These are phyloP conservation scores for Mustelus asterias DNA, from an alignment of 2,113 vertebrate species.

Conservation along the genomic window DNA sequence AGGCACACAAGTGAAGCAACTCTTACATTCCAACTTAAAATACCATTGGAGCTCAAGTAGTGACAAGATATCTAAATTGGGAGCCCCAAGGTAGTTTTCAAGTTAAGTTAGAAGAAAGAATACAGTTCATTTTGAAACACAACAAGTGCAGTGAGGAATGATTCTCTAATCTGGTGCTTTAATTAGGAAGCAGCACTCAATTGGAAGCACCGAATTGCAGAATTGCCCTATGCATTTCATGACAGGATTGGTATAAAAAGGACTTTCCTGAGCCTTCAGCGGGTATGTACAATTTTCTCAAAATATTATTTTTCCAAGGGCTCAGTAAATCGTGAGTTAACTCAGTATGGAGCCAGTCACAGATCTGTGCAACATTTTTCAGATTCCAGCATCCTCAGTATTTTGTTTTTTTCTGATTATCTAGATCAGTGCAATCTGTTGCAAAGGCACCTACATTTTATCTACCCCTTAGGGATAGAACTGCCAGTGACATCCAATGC, in stretches of 20 bases:
- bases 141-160: neutral
- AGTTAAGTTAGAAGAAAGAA: neutral
- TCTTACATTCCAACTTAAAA: neutral
- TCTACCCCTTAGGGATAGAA: neutral
- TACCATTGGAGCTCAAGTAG: neutral
- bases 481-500: neutral
- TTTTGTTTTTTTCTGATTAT: too few species aligned
- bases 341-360: neutral
- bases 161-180: neutral
- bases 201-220: neutral
- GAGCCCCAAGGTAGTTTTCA: neutral
- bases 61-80: neutral
- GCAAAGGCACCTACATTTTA: neutral
- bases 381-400: too few species aligned
- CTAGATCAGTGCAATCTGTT: neutral
- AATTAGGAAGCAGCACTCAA: neutral
- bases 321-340: neutral
- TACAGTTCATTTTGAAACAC: neutral
- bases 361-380: neutral
- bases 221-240: neutral
- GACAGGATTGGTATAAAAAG: neutral
- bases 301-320: neutral
- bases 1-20: neutral
- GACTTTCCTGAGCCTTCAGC: neutral
- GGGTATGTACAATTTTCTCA: neutral